These are phyloP conservation scores for Epinotia nisella DNA, from an alignment of 2,888 invertebrate species.

Conservation along the genomic window DNA sequence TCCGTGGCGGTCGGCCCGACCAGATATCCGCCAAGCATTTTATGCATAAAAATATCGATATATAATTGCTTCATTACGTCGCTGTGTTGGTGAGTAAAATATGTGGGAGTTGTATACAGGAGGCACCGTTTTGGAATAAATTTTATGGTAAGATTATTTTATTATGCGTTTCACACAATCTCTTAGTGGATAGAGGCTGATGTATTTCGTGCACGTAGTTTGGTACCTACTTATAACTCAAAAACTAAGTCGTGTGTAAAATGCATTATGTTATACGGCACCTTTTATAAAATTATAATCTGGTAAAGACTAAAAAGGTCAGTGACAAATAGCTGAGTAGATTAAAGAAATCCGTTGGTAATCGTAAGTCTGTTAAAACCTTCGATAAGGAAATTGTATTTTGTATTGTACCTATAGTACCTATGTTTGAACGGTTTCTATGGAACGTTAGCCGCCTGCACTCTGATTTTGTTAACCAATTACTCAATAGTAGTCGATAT, in stretches of 20 bases:
- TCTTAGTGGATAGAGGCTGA: conserved; percentile 5
- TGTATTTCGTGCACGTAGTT: background rate
- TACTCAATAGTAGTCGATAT: background rate
- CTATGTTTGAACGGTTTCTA: too few relatives aligned
- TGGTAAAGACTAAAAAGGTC: too few relatives aligned
- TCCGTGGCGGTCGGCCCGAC: conserved; percentile 66
- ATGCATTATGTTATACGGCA: too few relatives aligned
- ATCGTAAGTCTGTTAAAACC: too few relatives aligned
- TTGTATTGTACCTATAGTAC: too few relatives aligned
- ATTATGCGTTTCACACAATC: conserved; percentile 2
- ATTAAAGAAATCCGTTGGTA: too few relatives aligned
- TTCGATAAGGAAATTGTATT: too few relatives aligned
- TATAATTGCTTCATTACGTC: conserved; percentile 86
- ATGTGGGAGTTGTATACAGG: conserved; percentile 82
- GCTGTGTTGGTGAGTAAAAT: conserved; percentile 84
- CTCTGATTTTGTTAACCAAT: background rate
- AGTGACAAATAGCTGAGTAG: too few relatives aligned
- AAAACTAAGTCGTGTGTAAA: too few relatives aligned
- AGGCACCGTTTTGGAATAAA: conserved; percentile 56
- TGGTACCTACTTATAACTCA: background rate
- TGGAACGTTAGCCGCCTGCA: background rate
- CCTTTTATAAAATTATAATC: too few relatives aligned
- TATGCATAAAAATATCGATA: conserved; percentile 85
- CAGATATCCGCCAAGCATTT: conserved; percentile 83
- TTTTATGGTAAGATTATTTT: conserved; percentile 34